Evolutionary conservation across 1,140 invertebrate species (phyloP).

Genomic region (Holcopasites calliopsidis): DNA sequence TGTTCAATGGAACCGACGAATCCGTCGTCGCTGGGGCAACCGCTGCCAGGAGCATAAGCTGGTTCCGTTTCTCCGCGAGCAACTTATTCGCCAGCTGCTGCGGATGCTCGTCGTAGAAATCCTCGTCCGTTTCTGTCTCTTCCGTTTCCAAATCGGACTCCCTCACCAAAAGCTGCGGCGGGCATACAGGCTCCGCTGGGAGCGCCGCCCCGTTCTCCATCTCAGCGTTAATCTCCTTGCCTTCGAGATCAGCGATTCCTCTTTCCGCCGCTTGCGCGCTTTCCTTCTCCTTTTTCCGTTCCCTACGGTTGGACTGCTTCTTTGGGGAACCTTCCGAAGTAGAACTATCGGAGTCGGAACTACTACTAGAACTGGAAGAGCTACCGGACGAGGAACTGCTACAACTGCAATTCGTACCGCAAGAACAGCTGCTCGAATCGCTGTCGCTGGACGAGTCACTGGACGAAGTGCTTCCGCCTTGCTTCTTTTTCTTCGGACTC

Average conservation of each 20-base stretch:
- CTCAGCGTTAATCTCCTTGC: slow-evolving; percentile 58
- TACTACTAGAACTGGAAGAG: slow-evolving; percentile 84
- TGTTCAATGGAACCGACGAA: slow-evolving; percentile 78
- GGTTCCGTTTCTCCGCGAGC: slow-evolving; percentile 86
- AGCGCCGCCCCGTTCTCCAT: slow-evolving; percentile 46
- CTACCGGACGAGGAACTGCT: slow-evolving; percentile 83
- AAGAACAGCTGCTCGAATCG: slow-evolving; percentile 88
- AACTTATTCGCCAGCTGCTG: slow-evolving; percentile 85
- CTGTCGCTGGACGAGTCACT: slow-evolving; percentile 87
- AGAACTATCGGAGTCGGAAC: slow-evolving; percentile 85
- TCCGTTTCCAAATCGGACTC: slow-evolving; percentile 92
- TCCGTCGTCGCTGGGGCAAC: slow-evolving; percentile 70
- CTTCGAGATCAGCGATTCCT: slow-evolving; percentile 58
- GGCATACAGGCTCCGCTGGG: slow-evolving; percentile 1
- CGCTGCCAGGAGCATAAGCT: slow-evolving; percentile 82
- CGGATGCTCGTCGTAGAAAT: slow-evolving; percentile 91
- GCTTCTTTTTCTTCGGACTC: slow-evolving; percentile 76
- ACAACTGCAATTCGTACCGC: slow-evolving; percentile 89
- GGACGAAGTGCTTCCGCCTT: slow-evolving; percentile 80
- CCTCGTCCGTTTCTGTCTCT: slow-evolving; percentile 91
- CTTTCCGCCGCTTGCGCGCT: slow-evolving; percentile 48
- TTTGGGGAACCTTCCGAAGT: slow-evolving; percentile 79
- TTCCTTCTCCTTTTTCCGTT: slow-evolving; percentile 72
- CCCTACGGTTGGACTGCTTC: slow-evolving; percentile 73
- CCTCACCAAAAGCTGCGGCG: slow-evolving; percentile 73